Evolutionary conservation across 1,140 invertebrate genomes (phyloP).

Genomic region (Palaemon carinicauda): DNA sequence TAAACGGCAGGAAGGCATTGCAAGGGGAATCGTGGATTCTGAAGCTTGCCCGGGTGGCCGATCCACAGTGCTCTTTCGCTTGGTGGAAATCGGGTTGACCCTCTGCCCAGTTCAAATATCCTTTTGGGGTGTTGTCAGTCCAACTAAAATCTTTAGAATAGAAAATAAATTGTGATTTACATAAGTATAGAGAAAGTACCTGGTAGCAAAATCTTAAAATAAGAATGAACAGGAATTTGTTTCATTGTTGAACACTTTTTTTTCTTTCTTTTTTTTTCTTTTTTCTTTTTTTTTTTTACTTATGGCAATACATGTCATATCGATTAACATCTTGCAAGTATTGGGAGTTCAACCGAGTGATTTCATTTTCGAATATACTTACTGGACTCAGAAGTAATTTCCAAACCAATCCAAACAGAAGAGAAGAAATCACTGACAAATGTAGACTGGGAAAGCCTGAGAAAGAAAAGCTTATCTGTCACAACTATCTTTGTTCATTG

Average conservation of each 20-base stretch:
- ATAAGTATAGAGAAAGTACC: neutral
- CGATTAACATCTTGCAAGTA: no score
- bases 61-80: neutral
- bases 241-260: no score
- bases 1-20: conserved; percentile 10
- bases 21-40: neutral
- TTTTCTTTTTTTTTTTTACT: no score
- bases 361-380: no score
- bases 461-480: neutral
- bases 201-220: no score
- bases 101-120: conserved; percentile 26
- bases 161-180: neutral
- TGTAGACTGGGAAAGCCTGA: neutral
- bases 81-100: conserved; percentile 16
- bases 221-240: no score
- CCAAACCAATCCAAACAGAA: conserved; percentile 12
- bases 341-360: no score
- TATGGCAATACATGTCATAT: no score
- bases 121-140: neutral
- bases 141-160: conserved; percentile 16
- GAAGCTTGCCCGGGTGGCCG: neutral
- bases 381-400: neutral
- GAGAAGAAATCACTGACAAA: neutral
- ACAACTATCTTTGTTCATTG: neutral
- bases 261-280: no score